Evolutionary conservation across 2,888 invertebrate species (phyloP), one percentile per base, ranked within the genome.

Genomic region (Leistus spinibarbis): DNA sequence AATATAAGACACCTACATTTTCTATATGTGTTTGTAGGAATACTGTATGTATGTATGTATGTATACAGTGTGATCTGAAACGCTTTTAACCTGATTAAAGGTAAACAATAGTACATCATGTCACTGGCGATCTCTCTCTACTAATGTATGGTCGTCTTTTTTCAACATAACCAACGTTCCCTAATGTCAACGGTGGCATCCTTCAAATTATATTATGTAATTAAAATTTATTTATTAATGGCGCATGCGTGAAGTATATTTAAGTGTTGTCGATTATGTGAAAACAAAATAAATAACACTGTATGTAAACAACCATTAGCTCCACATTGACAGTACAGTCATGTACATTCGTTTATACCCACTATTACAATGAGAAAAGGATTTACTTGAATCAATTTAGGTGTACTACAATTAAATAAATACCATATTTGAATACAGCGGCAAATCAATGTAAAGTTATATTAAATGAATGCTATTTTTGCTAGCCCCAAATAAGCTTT

Each of bases 41-140:
- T n/a, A n/a, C n/a, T 56, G 56, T 56, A 19, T 19, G n/a, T 60
- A 13, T 57, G 16, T 57, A 16, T 10, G 20, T 60, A 17, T 60
- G 60, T 16, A 19, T 60, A 40, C n/a, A 57, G 20, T 57, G 57
- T 57, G 60, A 20, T 20, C 60, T 22, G 16, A 22, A 71, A 81
- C 81, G 83, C 85, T 85, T 85, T 85, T 83, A 85, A 79, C 81
- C 82, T 83, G 84, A 85, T 85, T 85, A 85, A 85, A 85, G 82
- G 84, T 82, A 85, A 85, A 85, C 84, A 85, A 9, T 16, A 20
- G 62, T 62, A 17, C 62, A 62, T 62, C 62, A 19, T 60, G 60
- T 60, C 60, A 20, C 60, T 60, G 60, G 10, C 16, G 17, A 13
- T 57, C 9, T 57, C 9, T 57, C 3, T 9, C n/a, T n/a, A n/a